Percentiles rank a stretch among this genome's conserved stretches.
Evolutionary conservation across 2,113 vertebrate species (phyloP).

Genomic region (Glaucidium brasilianum): DNA sequence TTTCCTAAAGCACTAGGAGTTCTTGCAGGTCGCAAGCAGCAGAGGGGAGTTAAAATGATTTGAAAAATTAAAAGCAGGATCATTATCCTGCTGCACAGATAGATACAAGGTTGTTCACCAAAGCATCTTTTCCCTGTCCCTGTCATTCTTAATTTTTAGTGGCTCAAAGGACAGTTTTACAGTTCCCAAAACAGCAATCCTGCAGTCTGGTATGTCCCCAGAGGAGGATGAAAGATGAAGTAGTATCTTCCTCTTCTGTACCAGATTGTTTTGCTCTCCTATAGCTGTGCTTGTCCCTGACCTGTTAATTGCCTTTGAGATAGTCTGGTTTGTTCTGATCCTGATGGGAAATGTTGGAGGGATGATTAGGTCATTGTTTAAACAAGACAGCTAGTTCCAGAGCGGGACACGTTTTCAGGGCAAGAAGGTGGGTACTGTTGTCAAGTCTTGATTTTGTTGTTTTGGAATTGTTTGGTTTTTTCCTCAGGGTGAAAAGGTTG

Average conservation of each 20-base stretch:
- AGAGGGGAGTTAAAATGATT: not conserved
- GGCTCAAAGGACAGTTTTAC: not conserved
- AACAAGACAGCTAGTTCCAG: not conserved
- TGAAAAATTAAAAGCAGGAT: not conserved
- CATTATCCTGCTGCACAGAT: not conserved
- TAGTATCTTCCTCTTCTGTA: not conserved
- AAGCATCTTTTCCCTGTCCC: not conserved
- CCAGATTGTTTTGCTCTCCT: conserved; percentile 22
- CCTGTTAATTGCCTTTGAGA: conserved; percentile 49
- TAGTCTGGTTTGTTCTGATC: not conserved
- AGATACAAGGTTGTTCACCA: not conserved
- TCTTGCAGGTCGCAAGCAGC: not conserved
- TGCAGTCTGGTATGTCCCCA: accelerated
- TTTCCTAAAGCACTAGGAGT: not conserved
- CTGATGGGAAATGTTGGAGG: not conserved
- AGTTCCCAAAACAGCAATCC: not conserved
- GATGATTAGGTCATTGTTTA: not conserved
- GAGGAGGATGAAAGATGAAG: not conserved
- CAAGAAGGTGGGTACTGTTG: not conserved
- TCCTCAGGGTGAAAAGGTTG: not conserved
- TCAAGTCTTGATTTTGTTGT: not conserved
- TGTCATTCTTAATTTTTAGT: not conserved
- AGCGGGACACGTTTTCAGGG: not conserved
- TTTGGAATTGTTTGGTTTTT: not conserved
- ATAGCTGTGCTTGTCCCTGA: conserved; percentile 28